Conservation (phyloP, 2,888 invertebrate species). For the Hirtodrosophila duncani region DNA sequence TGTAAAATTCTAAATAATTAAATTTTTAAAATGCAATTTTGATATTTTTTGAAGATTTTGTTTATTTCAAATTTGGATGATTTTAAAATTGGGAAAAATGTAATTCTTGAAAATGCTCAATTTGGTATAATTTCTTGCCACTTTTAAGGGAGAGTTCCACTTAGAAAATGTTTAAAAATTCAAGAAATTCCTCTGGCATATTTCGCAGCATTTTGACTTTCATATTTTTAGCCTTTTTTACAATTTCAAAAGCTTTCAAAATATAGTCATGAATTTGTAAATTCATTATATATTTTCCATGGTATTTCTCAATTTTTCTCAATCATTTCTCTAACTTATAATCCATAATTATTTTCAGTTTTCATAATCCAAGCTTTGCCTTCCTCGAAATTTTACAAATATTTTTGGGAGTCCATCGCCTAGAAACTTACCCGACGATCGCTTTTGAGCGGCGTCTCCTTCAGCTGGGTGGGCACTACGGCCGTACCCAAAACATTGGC, state of each 20-base stretch:
- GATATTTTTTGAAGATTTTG: too few relatives aligned
- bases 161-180: too few relatives aligned
- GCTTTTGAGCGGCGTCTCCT: conserved; percentile 75
- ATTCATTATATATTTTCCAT: neutral
- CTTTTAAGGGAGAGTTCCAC: too few relatives aligned
- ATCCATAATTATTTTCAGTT: neutral
- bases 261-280: too few relatives aligned
- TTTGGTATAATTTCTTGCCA: too few relatives aligned
- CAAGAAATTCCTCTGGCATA: too few relatives aligned
- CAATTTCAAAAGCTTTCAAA: too few relatives aligned
- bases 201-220: too few relatives aligned
- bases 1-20: neutral
- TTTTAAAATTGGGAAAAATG: too few relatives aligned
- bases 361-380: conserved; percentile 4
- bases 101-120: too few relatives aligned
- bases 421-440: conserved; percentile 78
- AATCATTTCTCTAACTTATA: neutral
- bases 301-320: neutral
- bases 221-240: too few relatives aligned
- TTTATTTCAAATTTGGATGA: too few relatives aligned
- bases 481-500: conserved; percentile 74
- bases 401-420: neutral
- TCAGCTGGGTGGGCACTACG: conserved; percentile 62
- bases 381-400: neutral
- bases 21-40: neutral